Evolutionary conservation across 2,888 invertebrate species (phyloP).

Genomic region (Troglohyphantes excavatus): DNA sequence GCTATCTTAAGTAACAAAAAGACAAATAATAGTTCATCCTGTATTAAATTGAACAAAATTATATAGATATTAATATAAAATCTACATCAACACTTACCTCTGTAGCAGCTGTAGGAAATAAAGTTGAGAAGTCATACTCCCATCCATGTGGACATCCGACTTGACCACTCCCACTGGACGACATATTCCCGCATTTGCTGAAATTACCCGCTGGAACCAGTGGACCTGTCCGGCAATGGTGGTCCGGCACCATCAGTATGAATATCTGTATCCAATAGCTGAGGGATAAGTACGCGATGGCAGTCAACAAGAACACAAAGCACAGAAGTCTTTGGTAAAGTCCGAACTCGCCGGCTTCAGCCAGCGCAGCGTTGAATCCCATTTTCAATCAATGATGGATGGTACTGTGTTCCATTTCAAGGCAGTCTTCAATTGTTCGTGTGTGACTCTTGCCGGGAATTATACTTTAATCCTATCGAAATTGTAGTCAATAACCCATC

Average conservation of each 20-base stretch:
- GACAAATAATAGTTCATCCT: too few species aligned
- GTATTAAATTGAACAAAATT: too few species aligned
- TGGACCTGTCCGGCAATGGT: slow-evolving; percentile 41
- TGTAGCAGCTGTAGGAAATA: slow-evolving; percentile 69
- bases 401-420: background rate
- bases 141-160: slow-evolving; percentile 58
- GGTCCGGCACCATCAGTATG: slow-evolving; percentile 67
- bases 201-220: background rate
- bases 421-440: background rate
- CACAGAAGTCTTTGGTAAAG: slow-evolving; percentile 70
- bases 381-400: slow-evolving; percentile 31
- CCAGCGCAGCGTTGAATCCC: slow-evolving; percentile 71
- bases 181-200: slow-evolving; percentile 14
- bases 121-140: slow-evolving; percentile 70
- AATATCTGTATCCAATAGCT: slow-evolving; percentile 77
- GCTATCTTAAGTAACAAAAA: too few species aligned
- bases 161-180: background rate
- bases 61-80: too few species aligned
- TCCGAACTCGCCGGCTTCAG: slow-evolving; percentile 76
- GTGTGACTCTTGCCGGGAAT: background rate
- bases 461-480: background rate
- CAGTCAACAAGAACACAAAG: slow-evolving; percentile 70
- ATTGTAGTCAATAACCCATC: background rate
- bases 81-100: slow-evolving; percentile 59
- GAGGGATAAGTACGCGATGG: slow-evolving; percentile 60